These are phyloP conservation scores for Pangasius krempfi DNA, from an alignment of 2,797 vertebrate genomes.

Conservation along the genomic window DNA sequence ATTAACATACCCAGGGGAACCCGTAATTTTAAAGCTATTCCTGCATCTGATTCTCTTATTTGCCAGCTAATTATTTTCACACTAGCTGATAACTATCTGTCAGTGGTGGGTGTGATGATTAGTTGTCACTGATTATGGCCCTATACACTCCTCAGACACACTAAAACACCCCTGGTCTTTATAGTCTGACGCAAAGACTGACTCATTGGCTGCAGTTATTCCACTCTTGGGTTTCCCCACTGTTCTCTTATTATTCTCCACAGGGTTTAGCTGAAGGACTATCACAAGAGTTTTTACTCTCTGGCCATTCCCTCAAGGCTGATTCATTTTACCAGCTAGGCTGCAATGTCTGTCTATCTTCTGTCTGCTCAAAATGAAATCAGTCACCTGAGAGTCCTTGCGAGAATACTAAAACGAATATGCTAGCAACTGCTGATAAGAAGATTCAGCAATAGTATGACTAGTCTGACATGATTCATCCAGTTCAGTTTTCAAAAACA, in stretches of 20 bases:
- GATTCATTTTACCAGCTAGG: constrained; percentile 8
- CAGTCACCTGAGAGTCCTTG: constrained; percentile 13
- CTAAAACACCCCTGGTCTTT: constrained; percentile 33
- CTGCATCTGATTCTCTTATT: constrained; percentile 46
- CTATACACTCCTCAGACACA: constrained; percentile 27
- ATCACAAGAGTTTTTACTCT: constrained; percentile 22
- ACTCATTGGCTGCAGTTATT: constrained; percentile 32
- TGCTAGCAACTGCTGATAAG: constrained; percentile 30
- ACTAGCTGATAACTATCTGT: constrained; percentile 47
- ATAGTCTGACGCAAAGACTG: constrained; percentile 44
- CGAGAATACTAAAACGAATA: constrained; percentile 18
- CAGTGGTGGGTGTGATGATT: constrained; percentile 52
- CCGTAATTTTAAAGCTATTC: constrained; percentile 46
- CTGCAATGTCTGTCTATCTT: background rate
- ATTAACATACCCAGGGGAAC: constrained; percentile 29
- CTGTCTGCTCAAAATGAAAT: constrained; percentile 32
- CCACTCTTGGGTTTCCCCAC: background rate
- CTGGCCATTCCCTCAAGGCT: background rate
- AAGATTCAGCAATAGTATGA: background rate
- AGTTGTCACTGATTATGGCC: constrained; percentile 48
- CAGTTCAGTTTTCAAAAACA: constrained; percentile 5
- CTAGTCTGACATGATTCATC: background rate
- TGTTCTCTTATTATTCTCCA: constrained; percentile 35
- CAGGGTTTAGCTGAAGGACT: constrained; percentile 9
- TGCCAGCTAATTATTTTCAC: constrained; percentile 50